phyloP scores from a whole-genome alignment of 2,888 invertebrate species.

The Eugnorisma glareosa region DNA sequence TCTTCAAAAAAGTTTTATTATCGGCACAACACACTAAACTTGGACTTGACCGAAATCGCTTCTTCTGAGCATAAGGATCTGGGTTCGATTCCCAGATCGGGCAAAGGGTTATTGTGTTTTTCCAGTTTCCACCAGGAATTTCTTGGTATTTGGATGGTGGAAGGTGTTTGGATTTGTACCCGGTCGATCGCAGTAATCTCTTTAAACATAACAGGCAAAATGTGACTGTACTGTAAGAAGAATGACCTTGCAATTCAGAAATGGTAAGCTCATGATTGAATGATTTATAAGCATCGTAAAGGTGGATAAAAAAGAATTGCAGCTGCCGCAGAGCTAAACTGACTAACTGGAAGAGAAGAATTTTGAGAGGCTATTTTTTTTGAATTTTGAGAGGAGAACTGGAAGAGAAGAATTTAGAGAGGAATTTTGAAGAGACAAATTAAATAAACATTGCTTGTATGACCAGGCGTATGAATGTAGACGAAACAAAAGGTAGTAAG shows the following conservation, averaged over 20 bases:
- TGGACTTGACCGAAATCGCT: neutral
- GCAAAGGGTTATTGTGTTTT: neutral
- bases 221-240: no score
- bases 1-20: neutral
- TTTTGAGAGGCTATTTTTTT: no score
- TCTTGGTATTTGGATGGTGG: neutral
- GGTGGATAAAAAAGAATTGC: neutral
- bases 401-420: no score
- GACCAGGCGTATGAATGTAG: neutral
- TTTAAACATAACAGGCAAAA: neutral
- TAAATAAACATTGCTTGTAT: neutral
- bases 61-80: neutral
- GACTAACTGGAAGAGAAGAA: no score
- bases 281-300: neutral
- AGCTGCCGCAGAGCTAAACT: neutral
- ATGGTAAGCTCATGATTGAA: constrained; percentile 8
- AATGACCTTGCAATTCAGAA: neutral
- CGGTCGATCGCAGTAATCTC: neutral
- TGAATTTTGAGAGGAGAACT: no score
- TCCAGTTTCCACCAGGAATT: no score
- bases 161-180: neutral
- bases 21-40: neutral
- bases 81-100: neutral
- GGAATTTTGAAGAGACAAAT: neutral
- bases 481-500: neutral